phyloP scores from a whole-genome alignment of 2,888 invertebrate genomes.

The Eilema griseolum region DNA sequence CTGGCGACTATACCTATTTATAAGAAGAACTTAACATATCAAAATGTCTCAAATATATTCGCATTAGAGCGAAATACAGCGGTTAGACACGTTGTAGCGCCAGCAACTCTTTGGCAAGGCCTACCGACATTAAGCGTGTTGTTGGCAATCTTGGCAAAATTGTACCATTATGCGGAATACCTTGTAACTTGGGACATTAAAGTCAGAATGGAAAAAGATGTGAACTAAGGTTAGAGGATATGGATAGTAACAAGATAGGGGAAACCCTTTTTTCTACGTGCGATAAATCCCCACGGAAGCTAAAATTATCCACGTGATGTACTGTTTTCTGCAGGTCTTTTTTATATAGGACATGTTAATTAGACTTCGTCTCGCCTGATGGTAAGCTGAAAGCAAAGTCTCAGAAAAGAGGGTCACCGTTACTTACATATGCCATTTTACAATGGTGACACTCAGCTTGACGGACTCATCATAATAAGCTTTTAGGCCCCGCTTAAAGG shows the following conservation, averaged over 20 bases:
- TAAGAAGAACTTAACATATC: neutral
- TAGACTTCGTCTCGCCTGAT: too few species aligned
- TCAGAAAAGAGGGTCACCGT: too few species aligned
- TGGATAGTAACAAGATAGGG: neutral
- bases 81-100: constrained; percentile 47
- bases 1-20: neutral
- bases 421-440: too few species aligned
- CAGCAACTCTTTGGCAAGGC: constrained; percentile 57
- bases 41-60: neutral
- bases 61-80: constrained; percentile 22
- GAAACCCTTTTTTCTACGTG: too few species aligned
- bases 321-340: too few species aligned
- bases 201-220: neutral
- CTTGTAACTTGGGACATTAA: constrained; percentile 39
- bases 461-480: too few species aligned
- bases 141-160: constrained; percentile 56
- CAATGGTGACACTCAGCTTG: too few species aligned
- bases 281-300: too few species aligned
- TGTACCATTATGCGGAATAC: constrained; percentile 58
- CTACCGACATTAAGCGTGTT: constrained; percentile 55
- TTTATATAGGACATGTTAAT: too few species aligned
- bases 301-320: too few species aligned
- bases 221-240: neutral
- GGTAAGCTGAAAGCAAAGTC: too few species aligned
- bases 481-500: too few species aligned